Evolutionary conservation across 2,888 invertebrate genomes (phyloP).

Genomic region (Apotomis betuletana): DNA sequence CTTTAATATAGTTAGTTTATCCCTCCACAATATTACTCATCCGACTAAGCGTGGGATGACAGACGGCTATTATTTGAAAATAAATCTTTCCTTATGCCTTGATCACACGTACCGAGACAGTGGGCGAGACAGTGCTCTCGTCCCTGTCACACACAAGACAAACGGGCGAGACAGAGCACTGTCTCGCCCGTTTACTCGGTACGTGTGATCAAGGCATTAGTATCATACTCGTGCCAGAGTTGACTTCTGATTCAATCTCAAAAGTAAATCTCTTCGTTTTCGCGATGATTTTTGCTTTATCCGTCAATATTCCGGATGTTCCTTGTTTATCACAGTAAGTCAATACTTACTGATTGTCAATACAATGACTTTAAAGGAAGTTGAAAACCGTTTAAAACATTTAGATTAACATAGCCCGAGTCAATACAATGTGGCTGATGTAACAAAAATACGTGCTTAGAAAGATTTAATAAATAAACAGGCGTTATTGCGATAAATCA

Average conservation of each 20-base stretch:
- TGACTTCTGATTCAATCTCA: neutral
- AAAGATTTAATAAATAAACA: conserved; percentile 31
- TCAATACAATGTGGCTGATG: conserved; percentile 21
- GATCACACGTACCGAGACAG: no score
- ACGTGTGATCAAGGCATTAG: no score
- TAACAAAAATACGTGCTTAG: conserved; percentile 34
- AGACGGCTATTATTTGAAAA: neutral
- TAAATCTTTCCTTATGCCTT: conserved; percentile 2
- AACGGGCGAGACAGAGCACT: no score
- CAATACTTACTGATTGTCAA: no score
- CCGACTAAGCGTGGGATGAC: conserved; percentile 16
- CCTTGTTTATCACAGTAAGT: neutral
- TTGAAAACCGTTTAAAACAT: neutral
- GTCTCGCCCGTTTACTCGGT: no score
- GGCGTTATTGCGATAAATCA: conserved; percentile 49
- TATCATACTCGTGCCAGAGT: neutral
- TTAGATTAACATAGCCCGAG: neutral
- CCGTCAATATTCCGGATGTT: neutral
- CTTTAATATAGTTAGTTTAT: conserved; percentile 2
- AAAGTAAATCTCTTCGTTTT: neutral
- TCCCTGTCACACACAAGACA: no score
- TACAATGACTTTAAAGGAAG: neutral
- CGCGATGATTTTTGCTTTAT: neutral
- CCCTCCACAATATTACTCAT: conserved; percentile 10
- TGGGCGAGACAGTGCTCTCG: no score